phyloP scores from a whole-genome alignment of 37 sponge, comb jelly and placozoan species.

The Spongilla lacustris region DNA sequence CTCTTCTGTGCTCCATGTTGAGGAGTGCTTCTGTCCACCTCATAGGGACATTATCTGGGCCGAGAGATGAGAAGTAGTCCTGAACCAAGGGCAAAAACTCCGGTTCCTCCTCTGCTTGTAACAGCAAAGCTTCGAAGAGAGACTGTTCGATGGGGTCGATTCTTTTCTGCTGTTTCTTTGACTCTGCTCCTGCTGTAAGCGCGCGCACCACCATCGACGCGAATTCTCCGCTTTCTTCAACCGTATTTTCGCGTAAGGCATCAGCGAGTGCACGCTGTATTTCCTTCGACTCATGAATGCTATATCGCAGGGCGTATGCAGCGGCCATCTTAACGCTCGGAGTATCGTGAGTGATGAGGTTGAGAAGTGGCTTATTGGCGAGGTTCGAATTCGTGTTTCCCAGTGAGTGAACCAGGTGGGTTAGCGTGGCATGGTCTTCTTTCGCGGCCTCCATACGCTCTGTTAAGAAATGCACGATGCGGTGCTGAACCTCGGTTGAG shows the following conservation, averaged over 20 bases:
- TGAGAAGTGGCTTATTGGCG: conserved; percentile 4
- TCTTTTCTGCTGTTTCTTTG: not conserved
- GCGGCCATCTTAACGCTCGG: conserved; percentile 36
- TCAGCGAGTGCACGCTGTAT: not conserved
- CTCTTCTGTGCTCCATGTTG: too few species aligned
- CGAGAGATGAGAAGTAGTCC: not conserved
- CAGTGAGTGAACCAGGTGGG: conserved; percentile 33
- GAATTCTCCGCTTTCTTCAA: not conserved
- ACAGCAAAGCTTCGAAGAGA: not conserved
- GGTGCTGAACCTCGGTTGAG: not conserved
- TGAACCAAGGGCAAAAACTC: not conserved
- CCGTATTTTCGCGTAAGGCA: not conserved
- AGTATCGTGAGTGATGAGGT: conserved; percentile 17
- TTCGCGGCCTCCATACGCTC: conserved; percentile 3
- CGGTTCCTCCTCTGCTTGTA: not conserved
- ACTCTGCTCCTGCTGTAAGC: not conserved
- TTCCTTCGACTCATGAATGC: not conserved
- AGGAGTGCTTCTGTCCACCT: not conserved
- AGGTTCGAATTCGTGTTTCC: conserved; percentile 46
- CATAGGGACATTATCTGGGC: not conserved
- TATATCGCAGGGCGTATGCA: conserved; percentile 11
- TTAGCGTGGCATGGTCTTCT: not conserved
- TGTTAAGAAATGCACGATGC: conserved; percentile 5
- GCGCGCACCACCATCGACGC: not conserved
- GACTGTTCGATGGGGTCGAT: not conserved